These are phyloP conservation scores for Gallinago solitaria DNA, from an alignment of 2,797 vertebrate genomes.

Conservation along the genomic window DNA sequence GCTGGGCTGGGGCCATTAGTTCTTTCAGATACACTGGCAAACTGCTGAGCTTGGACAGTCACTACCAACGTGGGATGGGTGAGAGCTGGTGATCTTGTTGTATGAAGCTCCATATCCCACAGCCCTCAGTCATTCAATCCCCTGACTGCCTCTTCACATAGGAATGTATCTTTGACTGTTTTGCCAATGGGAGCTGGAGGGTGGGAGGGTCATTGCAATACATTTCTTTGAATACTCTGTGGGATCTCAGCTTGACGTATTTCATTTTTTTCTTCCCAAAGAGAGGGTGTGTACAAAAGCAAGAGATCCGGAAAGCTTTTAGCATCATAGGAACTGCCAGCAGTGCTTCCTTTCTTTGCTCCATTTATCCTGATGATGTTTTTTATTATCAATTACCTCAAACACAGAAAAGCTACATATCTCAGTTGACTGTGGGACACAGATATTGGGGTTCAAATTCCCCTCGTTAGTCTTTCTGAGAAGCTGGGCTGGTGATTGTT, in stretches of 20 bases:
- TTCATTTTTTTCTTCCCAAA: background rate
- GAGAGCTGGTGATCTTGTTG: background rate
- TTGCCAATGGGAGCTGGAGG: background rate
- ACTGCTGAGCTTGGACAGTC: conserved; percentile 1
- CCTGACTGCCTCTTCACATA: background rate
- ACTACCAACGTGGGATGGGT: background rate
- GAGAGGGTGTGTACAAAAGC: background rate
- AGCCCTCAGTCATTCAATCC: background rate
- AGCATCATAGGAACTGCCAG: background rate
- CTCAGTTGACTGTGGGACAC: background rate
- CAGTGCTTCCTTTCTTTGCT: background rate
- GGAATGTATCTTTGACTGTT: background rate
- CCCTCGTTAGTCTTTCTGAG: background rate
- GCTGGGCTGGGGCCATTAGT: background rate
- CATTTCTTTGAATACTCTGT: background rate
- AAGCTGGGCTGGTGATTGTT: background rate
- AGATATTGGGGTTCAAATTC: background rate
- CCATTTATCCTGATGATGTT: background rate
- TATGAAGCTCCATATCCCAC: background rate
- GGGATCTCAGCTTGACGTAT: background rate
- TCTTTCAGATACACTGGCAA: background rate
- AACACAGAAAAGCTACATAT: background rate
- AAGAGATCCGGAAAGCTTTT: background rate
- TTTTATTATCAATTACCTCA: background rate
- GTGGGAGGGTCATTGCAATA: background rate